phyloP scores from a whole-genome alignment of 2,113 vertebrate species.

The Caranx melampygus region DNA sequence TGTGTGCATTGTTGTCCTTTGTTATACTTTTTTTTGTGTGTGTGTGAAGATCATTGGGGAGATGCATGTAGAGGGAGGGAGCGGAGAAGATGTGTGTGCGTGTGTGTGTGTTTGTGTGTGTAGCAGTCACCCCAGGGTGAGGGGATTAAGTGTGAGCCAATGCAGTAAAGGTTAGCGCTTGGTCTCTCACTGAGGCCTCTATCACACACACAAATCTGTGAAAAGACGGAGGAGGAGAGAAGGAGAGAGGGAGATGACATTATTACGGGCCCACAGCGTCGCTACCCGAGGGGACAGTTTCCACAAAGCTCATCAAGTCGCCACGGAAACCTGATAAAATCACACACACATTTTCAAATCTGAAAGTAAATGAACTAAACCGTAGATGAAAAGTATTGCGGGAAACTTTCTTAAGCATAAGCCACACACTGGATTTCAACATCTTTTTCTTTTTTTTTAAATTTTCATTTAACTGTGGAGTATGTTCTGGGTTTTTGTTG shows the following conservation, averaged over 20 bases:
- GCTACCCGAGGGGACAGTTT: constrained; percentile 57
- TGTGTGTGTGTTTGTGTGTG: constrained; percentile 46
- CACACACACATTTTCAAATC: constrained; percentile 41
- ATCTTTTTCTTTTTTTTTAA: background rate
- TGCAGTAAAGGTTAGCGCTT: constrained; percentile 80
- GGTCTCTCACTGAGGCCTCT: constrained; percentile 74
- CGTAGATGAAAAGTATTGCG: constrained; percentile 1
- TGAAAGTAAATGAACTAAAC: constrained; percentile 23
- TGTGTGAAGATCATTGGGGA: background rate
- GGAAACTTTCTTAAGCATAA: constrained; percentile 3
- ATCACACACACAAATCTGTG: constrained; percentile 68
- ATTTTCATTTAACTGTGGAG: background rate
- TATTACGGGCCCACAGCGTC: constrained; percentile 55
- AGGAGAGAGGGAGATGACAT: constrained; percentile 57
- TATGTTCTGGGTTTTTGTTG: background rate
- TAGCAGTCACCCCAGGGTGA: constrained; percentile 69
- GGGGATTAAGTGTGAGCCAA: constrained; percentile 78
- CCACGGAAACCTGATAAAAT: constrained; percentile 58
- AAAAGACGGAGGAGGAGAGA: constrained; percentile 44
- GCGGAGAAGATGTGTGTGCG: background rate
- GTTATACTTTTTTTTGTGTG: background rate
- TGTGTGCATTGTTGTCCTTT: constrained; percentile 1
- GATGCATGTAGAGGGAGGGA: background rate
- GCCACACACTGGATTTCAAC: background rate
- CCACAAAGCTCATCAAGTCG: constrained; percentile 64